Percentiles rank a stretch among this genome's conserved stretches.
These are phyloP conservation scores for Hypomecis punctinalis DNA, from an alignment of 2,888 invertebrate species.

Conservation along the genomic window DNA sequence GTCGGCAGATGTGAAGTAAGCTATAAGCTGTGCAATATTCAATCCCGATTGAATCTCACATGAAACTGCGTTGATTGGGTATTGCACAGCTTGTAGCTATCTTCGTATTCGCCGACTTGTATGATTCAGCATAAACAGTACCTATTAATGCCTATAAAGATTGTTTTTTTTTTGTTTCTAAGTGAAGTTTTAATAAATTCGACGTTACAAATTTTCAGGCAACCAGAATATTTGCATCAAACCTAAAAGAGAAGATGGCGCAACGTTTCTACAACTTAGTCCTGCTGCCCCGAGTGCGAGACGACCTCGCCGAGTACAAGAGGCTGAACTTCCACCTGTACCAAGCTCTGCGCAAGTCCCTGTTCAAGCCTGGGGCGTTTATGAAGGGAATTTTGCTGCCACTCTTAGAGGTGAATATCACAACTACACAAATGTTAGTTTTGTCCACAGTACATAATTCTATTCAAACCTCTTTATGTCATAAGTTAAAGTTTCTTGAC, in stretches of 20 bases:
- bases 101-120: too few relatives aligned
- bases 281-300: conserved; percentile 95
- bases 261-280: conserved; percentile 97
- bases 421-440: background rate
- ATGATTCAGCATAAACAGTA: too few relatives aligned
- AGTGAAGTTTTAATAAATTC: too few relatives aligned
- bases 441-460: background rate
- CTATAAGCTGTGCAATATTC: too few relatives aligned
- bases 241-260: conserved; percentile 97
- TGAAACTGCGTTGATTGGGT: too few relatives aligned
- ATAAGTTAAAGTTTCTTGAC: too few relatives aligned
- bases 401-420: conserved; percentile 83
- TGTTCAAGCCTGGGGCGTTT: conserved; percentile 99
- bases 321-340: conserved; percentile 98
- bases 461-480: too few relatives aligned
- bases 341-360: conserved; percentile 95
- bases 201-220: conserved; percentile 79
- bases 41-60: too few relatives aligned
- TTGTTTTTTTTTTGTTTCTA: too few relatives aligned
- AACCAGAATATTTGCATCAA: conserved; percentile 98
- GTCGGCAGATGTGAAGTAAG: too few relatives aligned
- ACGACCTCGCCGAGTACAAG: conserved; percentile 98
- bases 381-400: conserved; percentile 96
- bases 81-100: too few relatives aligned
- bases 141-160: too few relatives aligned